phyloP scores from a whole-genome alignment of 2,797 vertebrate genomes.

The Lepidocolaptes lacrymiger region DNA sequence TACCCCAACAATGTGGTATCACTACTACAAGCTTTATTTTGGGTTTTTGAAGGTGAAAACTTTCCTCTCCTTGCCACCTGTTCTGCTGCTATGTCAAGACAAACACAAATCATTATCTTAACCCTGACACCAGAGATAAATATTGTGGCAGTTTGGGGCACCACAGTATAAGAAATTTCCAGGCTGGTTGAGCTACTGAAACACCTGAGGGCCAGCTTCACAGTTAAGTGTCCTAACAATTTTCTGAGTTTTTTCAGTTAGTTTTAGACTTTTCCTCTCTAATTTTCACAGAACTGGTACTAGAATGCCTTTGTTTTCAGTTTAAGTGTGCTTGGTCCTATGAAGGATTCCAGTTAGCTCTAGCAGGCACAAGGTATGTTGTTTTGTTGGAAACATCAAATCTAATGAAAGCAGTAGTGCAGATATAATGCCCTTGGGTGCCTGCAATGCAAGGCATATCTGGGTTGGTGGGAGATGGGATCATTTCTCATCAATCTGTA shows the following conservation, averaged over 20 bases:
- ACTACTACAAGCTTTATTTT: neutral
- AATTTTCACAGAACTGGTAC: neutral
- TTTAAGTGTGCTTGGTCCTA: neutral
- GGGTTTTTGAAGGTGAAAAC: neutral
- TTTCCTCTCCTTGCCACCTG: neutral
- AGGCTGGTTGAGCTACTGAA: neutral
- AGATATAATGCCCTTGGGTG: neutral
- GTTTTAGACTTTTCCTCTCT: neutral
- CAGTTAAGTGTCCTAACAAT: neutral
- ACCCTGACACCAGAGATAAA: neutral
- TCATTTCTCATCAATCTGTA: neutral
- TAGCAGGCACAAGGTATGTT: slow-evolving; percentile 12
- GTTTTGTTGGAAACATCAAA: slow-evolving; percentile 44
- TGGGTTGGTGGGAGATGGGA: neutral
- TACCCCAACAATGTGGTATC: neutral
- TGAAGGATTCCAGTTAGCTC: neutral
- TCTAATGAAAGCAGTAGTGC: neutral
- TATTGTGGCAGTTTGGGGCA: neutral
- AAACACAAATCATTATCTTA: neutral
- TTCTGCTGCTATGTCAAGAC: rapidly evolving
- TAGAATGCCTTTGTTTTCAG: neutral
- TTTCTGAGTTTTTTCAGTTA: neutral
- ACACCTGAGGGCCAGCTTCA: neutral
- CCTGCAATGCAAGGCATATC: neutral
- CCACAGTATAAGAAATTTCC: neutral